phyloP scores from a whole-genome alignment of 2,888 invertebrate species.

The Pyrgus malvae region DNA sequence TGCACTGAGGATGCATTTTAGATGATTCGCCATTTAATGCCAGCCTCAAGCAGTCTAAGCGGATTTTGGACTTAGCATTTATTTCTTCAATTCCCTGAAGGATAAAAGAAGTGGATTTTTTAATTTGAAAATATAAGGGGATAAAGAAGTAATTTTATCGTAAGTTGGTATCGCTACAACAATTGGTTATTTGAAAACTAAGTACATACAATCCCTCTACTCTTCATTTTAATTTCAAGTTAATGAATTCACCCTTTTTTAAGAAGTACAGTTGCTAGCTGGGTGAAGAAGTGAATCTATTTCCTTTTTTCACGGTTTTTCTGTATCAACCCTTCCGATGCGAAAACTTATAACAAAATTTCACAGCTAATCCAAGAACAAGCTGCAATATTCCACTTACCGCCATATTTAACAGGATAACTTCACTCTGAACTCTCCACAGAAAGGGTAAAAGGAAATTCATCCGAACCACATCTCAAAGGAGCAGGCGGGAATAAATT shows the following conservation, averaged over 20 bases:
- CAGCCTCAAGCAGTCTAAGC: not conserved
- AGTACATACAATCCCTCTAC: no score
- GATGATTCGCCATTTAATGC: constrained; percentile 12
- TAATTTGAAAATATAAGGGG: not conserved
- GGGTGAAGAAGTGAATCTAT: no score
- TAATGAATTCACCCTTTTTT: no score
- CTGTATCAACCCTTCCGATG: no score
- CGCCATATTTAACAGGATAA: constrained; percentile 10
- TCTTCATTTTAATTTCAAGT: no score
- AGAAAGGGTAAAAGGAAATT: constrained; percentile 12
- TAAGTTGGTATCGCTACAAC: no score
- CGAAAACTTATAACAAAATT: no score
- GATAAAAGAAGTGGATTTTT: not conserved
- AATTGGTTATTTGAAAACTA: no score
- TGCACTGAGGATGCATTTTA: constrained; percentile 10
- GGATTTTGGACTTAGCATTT: not conserved
- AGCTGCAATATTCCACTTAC: not conserved
- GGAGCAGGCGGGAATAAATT: constrained; percentile 18
- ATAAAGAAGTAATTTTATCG: no score
- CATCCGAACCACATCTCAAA: constrained; percentile 10
- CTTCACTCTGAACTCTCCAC: constrained; percentile 6
- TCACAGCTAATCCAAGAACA: not conserved
- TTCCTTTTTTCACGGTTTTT: no score
- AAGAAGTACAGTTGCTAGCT: no score
- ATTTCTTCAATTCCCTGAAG: not conserved